phyloP scores from a whole-genome alignment of 2,888 invertebrate genomes.

The Hybos culiciformis region DNA sequence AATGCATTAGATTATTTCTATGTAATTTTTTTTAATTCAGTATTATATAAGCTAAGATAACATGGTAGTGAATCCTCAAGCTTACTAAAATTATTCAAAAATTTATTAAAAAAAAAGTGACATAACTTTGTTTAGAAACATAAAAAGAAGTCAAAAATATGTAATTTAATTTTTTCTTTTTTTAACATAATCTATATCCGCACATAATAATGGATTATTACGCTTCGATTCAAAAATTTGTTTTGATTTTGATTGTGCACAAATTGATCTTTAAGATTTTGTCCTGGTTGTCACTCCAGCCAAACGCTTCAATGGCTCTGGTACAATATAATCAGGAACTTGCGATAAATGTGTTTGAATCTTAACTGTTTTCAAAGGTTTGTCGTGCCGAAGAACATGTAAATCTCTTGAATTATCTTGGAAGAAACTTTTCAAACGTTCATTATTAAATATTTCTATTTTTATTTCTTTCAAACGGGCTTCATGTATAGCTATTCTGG shows the following conservation, averaged over 20 bases:
- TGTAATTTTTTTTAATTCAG: no score
- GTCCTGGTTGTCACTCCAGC: conserved; percentile 36
- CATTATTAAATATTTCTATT: conserved; percentile 80
- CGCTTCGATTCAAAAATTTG: conserved; percentile 26
- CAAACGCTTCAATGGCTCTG: conserved; percentile 56
- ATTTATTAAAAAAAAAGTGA: no score
- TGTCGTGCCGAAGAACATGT: conserved; percentile 71
- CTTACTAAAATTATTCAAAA: no score
- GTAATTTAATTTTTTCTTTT: conserved; percentile 17
- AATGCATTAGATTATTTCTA: no score
- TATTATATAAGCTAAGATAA: no score
- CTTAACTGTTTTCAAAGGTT: conserved; percentile 71
- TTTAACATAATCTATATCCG: conserved; percentile 30
- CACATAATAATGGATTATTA: conserved; percentile 30
- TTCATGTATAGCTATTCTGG: conserved; percentile 83
- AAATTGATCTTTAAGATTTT: conserved; percentile 6
- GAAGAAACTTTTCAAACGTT: conserved; percentile 84
- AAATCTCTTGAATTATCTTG: conserved; percentile 83
- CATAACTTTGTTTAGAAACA: no score
- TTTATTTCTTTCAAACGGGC: conserved; percentile 93
- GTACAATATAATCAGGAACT: conserved; percentile 86
- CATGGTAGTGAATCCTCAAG: no score
- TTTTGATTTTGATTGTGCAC: conserved; percentile 21
- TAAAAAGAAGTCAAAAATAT: no score
- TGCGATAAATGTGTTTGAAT: conserved; percentile 73